These are phyloP conservation scores for Rhynchotus rufescens DNA, from an alignment of 2,797 vertebrate genomes.

Conservation along the genomic window DNA sequence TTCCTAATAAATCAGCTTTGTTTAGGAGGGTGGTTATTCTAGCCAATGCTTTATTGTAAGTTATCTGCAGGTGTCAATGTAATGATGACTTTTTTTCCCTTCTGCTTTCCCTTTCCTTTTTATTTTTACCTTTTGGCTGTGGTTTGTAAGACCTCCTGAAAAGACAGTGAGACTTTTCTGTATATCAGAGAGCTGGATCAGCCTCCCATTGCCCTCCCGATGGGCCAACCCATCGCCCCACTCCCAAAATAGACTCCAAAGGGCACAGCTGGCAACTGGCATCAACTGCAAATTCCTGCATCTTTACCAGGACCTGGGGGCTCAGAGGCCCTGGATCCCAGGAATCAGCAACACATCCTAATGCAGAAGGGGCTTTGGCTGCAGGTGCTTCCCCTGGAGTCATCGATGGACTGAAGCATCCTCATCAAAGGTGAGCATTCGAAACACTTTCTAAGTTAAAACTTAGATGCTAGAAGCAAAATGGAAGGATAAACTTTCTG, in stretches of 20 bases:
- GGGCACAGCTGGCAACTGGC: too few relatives aligned
- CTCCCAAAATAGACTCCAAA: background rate
- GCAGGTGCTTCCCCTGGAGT: background rate
- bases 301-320: background rate
- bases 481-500: background rate
- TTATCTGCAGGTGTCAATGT: background rate
- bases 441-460: background rate
- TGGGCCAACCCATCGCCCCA: background rate
- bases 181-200: background rate
- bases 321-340: background rate
- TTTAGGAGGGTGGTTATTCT: constrained; percentile 29
- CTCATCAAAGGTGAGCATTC: background rate
- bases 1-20: constrained; percentile 70
- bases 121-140: background rate
- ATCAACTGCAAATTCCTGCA: background rate
- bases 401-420: background rate
- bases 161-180: background rate
- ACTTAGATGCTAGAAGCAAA: background rate
- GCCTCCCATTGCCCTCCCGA: background rate
- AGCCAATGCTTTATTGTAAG: background rate
- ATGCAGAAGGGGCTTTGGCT: background rate
- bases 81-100: constrained; percentile 6
- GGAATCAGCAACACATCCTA: background rate
- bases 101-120: background rate
- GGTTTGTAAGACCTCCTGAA: background rate